A percentile compares a stretch with the other conserved stretches of the same genome.
These are phyloP conservation scores for Apis florea DNA, from an alignment of 1,140 invertebrate species.

Conservation along the genomic window DNA sequence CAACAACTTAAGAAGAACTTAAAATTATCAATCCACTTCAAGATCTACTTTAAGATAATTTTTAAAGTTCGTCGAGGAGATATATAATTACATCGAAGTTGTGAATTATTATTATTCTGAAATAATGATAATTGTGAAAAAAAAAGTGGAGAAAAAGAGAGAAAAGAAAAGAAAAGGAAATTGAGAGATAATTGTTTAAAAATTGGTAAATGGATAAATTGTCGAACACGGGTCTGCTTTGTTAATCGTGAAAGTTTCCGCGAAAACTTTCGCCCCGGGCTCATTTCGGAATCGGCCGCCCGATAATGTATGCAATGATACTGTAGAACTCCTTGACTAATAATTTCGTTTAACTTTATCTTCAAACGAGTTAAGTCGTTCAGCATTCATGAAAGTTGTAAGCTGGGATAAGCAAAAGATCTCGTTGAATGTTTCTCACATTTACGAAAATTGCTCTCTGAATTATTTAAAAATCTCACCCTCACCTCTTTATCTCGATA, in stretches of 20 bases:
- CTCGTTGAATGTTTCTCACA: not conserved
- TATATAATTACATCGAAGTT: not conserved
- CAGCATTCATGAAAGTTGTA: conserved; percentile 1
- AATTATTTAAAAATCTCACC: not conserved
- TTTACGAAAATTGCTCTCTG: not conserved
- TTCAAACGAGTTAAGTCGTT: not conserved
- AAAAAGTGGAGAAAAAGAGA: not conserved
- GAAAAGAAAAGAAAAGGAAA: not conserved
- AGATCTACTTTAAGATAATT: not conserved
- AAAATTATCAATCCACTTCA: too few relatives aligned
- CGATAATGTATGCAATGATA: conserved; percentile 19
- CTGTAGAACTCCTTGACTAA: conserved; percentile 21
- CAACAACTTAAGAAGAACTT: too few relatives aligned
- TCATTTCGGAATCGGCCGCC: not conserved
- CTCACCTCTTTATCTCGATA: not conserved
- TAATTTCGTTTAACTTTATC: conserved; percentile 21
- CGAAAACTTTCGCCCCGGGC: not conserved
- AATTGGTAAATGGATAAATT: not conserved
- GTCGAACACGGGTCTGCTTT: conserved; percentile 1
- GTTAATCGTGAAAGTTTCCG: not conserved
- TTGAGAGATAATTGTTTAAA: not conserved
- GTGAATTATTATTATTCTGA: not conserved
- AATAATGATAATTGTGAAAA: too few relatives aligned
- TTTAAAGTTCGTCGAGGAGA: not conserved
- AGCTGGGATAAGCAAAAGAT: not conserved